Percentiles rank a stretch among this genome's conserved stretches.
Conservation (phyloP, 1,140 invertebrate species). For the Brachionus angularis region DNA sequence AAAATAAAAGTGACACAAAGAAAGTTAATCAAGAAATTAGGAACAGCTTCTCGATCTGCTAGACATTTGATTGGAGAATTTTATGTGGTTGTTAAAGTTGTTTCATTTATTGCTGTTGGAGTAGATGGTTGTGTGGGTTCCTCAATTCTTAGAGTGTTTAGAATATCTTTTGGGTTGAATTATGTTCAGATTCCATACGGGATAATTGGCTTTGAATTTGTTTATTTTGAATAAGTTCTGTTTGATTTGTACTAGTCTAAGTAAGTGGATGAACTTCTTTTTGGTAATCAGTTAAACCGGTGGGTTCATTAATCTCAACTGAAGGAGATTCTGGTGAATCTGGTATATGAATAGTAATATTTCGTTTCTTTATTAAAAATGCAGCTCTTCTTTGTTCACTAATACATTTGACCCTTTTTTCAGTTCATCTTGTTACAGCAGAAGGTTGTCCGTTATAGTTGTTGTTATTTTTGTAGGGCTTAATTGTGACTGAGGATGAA, state of each 20-base stretch:
- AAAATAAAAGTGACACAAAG: not conserved
- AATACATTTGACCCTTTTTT: not conserved
- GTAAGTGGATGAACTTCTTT: too few relatives aligned
- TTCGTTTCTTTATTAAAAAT: too few relatives aligned
- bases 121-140: not conserved
- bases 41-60: conserved; percentile 33
- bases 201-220: too few relatives aligned
- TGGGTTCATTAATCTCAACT: too few relatives aligned
- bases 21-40: conserved; percentile 27
- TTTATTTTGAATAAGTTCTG: too few relatives aligned
- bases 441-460: not conserved
- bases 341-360: too few relatives aligned
- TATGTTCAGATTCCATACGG: too few relatives aligned
- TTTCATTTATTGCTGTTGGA: conserved; percentile 3
- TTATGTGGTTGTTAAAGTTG: not conserved
- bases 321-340: too few relatives aligned
- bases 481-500: conserved; percentile 45
- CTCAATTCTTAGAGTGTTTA: not conserved
- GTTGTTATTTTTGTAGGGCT: conserved; percentile 27
- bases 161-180: too few relatives aligned
- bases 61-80: conserved; percentile 45
- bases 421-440: too few relatives aligned
- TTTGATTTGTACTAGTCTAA: too few relatives aligned
- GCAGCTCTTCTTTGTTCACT: not conserved
- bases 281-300: too few relatives aligned